phyloP scores from a whole-genome alignment of 1,140 invertebrate species.

The Drosophila lacteicornis region DNA sequence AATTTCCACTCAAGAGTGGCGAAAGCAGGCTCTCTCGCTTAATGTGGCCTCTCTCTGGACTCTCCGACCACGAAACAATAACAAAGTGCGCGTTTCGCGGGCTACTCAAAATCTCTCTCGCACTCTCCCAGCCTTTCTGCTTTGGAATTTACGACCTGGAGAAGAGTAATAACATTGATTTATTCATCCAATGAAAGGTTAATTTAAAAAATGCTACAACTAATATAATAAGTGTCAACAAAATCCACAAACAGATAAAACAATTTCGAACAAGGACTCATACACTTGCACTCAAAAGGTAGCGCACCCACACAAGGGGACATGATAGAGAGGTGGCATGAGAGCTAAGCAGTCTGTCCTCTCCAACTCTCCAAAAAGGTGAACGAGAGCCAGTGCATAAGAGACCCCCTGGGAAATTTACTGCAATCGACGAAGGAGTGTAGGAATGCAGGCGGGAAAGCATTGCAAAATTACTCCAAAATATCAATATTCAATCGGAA shows the following conservation, averaged over 20 bases:
- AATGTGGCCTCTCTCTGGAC: background rate
- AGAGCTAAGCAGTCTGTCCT: constrained; percentile 6
- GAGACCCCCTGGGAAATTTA: constrained; percentile 51
- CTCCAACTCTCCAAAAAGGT: constrained; percentile 54
- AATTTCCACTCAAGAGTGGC: too few species aligned
- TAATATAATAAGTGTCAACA: too few species aligned
- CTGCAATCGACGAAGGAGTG: background rate
- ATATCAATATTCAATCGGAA: background rate
- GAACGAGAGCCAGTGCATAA: constrained; percentile 30
- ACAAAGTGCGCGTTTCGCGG: constrained; percentile 6
- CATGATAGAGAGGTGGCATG: constrained; percentile 4
- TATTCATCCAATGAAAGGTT: background rate
- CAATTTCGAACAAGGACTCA: constrained; percentile 8
- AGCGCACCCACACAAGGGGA: constrained; percentile 51
- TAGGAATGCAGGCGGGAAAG: background rate
- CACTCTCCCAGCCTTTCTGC: background rate
- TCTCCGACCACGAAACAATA: background rate
- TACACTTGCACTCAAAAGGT: constrained; percentile 5
- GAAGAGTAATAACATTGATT: background rate
- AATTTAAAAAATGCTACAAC: too few species aligned
- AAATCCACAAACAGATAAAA: background rate
- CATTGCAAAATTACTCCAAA: too few species aligned
- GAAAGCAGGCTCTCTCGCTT: too few species aligned
- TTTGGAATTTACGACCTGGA: constrained; percentile 2
- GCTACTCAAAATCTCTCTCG: background rate